Evolutionary conservation across 2,113 vertebrate species (phyloP).

Genomic region (Ginglymostoma cirratum): DNA sequence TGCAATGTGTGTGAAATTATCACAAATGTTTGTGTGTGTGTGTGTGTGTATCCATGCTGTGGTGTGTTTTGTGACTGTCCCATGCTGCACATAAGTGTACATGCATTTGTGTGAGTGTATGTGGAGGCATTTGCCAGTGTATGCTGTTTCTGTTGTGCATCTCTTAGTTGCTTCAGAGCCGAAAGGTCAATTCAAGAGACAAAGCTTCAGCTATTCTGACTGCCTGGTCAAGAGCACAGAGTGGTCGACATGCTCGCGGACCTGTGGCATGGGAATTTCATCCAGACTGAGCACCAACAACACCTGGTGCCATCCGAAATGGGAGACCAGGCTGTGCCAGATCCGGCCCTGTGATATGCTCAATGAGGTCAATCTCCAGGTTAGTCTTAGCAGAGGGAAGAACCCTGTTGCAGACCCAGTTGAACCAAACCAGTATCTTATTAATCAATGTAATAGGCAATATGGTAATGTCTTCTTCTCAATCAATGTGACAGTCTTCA

Average conservation of each 20-base stretch:
- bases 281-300: constrained; percentile 28
- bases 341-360: constrained; percentile 38
- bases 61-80: background rate
- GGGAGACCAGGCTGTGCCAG: constrained; percentile 40
- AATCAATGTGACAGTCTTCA: background rate
- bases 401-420: background rate
- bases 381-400: background rate
- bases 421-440: background rate
- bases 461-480: background rate
- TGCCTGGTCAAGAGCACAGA: background rate
- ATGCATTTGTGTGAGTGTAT: background rate
- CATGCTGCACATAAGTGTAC: background rate
- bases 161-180: background rate
- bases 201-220: background rate
- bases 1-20: background rate
- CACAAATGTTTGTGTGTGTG: background rate
- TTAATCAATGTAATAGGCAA: background rate
- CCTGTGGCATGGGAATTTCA: constrained; percentile 40
- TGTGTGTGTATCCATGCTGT: too few species aligned
- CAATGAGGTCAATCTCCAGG: constrained; percentile 25
- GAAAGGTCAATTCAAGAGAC: background rate
- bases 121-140: background rate
- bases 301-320: constrained; percentile 15
- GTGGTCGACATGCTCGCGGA: constrained; percentile 39
- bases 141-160: background rate